phyloP scores from a whole-genome alignment of 2,797 vertebrate species.

The Arctocebus calabarensis region DNA sequence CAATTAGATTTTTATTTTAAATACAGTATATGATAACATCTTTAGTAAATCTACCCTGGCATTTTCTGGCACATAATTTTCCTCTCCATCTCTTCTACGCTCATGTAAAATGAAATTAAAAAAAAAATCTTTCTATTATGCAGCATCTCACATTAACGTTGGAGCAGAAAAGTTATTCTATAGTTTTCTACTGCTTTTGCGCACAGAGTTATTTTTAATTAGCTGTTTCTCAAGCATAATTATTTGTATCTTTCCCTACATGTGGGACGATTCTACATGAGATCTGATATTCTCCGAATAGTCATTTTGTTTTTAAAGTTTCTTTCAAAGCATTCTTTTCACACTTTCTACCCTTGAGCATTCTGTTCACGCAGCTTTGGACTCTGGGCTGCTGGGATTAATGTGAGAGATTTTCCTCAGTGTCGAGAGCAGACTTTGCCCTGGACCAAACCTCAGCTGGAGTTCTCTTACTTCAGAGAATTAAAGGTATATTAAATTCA shows the following conservation, averaged over 20 bases:
- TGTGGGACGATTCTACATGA: neutral
- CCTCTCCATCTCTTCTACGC: conserved; percentile 56
- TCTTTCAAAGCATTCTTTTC: conserved; percentile 51
- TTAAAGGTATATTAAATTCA: conserved; percentile 60
- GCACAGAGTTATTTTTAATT: conserved; percentile 48
- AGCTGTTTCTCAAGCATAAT: conserved; percentile 55
- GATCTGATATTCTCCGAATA: conserved; percentile 54
- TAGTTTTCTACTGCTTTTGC: conserved; percentile 22
- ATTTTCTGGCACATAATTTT: conserved; percentile 68
- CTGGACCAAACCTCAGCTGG: conserved; percentile 58
- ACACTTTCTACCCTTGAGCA: neutral
- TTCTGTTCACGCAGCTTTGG: conserved; percentile 50
- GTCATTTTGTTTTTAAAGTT: conserved; percentile 56
- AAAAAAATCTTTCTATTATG: conserved; percentile 42
- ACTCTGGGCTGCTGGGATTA: conserved; percentile 51
- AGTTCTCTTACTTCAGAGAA: conserved; percentile 76
- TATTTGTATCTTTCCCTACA: conserved; percentile 47
- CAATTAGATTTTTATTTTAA: conserved; percentile 77
- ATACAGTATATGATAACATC: conserved; percentile 60
- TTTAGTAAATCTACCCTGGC: conserved; percentile 65
- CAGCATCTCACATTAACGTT: conserved; percentile 3
- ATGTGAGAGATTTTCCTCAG: conserved; percentile 53
- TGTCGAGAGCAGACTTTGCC: conserved; percentile 29
- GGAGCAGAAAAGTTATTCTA: conserved; percentile 1
- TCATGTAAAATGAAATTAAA: conserved; percentile 59